Conservation (phyloP, 2,113 vertebrate species). For the Rostratula benghalensis region DNA sequence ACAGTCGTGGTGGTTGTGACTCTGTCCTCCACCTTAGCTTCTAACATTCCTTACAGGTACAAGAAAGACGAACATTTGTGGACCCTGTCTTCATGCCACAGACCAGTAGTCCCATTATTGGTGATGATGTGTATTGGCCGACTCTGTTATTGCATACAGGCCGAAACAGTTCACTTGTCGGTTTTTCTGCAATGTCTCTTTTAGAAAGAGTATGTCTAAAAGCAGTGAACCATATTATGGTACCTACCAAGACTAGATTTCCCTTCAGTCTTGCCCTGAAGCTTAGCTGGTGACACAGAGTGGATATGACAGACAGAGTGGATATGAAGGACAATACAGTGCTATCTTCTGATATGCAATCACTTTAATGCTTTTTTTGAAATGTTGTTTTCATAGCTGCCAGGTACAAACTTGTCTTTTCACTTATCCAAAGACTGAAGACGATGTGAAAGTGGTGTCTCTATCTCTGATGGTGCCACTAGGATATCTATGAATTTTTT, state of each 20-base stretch:
- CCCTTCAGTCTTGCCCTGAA: background rate
- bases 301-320: rapidly evolving
- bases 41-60: background rate
- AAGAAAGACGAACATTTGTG: background rate
- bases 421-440: background rate
- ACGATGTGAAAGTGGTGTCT: background rate
- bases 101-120: background rate
- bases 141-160: background rate
- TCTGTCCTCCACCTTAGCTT: background rate
- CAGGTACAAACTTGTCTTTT: background rate
- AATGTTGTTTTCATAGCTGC: background rate
- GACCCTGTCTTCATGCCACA: background rate
- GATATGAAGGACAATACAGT: background rate
- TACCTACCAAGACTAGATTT: background rate
- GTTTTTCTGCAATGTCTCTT: background rate
- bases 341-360: background rate
- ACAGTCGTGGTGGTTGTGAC: background rate
- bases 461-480: background rate
- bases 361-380: background rate
- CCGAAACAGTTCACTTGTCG: background rate
- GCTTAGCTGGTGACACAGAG: background rate
- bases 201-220: background rate
- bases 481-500: background rate
- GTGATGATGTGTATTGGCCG: background rate
- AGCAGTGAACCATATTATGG: background rate